phyloP scores from a whole-genome alignment of 2,113 vertebrate species.

The Myiozetetes cayanensis region DNA sequence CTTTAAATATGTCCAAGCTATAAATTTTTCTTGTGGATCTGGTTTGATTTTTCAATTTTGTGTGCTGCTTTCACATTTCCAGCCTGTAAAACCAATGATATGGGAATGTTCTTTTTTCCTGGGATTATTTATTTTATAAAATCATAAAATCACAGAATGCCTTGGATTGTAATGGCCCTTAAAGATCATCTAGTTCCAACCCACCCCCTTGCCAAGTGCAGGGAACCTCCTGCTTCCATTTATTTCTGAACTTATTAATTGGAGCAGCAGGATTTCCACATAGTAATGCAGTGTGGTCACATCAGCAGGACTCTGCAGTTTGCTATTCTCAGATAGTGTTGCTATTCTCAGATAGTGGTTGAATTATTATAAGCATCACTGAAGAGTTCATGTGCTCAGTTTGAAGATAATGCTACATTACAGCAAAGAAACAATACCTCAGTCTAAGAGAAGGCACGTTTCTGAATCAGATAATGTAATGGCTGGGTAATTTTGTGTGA shows the following conservation, averaged over 20 bases:
- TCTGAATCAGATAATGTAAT: background rate
- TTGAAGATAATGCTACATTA: background rate
- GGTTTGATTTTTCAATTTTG: background rate
- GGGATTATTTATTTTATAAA: background rate
- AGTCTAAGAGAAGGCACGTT: background rate
- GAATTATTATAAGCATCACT: background rate
- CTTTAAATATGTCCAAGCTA: background rate
- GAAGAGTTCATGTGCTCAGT: background rate
- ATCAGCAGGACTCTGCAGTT: background rate
- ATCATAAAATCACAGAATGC: background rate
- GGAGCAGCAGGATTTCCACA: background rate
- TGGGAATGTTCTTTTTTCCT: background rate
- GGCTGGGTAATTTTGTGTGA: background rate
- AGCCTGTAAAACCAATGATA: background rate
- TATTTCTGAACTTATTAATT: background rate
- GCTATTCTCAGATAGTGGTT: background rate
- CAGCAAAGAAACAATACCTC: background rate
- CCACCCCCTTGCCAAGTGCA: background rate
- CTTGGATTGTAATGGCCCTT: background rate
- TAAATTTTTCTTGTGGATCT: background rate
- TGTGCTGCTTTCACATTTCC: background rate
- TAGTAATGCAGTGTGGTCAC: background rate
- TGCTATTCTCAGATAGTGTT: background rate
- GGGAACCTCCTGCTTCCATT: background rate
- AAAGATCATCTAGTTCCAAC: background rate